Conservation (phyloP, 2,888 invertebrate species). For the Elegia similella region DNA sequence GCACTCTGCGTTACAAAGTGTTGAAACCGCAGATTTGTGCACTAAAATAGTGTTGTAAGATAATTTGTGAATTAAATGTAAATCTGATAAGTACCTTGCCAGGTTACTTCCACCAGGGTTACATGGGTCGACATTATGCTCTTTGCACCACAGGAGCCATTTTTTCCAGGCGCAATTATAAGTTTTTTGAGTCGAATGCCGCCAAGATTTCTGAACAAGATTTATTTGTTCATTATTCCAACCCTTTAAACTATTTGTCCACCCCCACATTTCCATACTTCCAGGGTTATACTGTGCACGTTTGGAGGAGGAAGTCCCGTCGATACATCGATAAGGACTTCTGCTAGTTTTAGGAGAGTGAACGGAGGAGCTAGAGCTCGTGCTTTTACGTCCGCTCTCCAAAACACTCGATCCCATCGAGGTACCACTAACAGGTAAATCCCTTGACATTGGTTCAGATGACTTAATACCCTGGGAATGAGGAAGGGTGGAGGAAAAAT, state of each 20-base stretch:
- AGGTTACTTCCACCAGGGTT: background rate
- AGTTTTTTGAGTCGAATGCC: background rate
- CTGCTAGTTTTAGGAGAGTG: background rate
- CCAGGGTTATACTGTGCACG: background rate
- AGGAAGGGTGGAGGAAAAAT: background rate
- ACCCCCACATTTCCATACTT: background rate
- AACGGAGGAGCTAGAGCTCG: background rate
- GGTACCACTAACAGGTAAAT: background rate
- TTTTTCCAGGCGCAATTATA: background rate
- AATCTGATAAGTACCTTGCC: background rate
- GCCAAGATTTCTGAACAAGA: background rate
- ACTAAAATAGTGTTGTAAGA: background rate
- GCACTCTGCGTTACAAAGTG: background rate
- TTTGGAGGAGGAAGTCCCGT: background rate
- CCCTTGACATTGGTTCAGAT: background rate
- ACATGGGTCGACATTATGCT: background rate
- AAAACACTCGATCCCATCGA: background rate
- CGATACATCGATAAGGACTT: background rate
- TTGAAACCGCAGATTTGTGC: no score
- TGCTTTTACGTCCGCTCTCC: background rate
- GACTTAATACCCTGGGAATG: background rate
- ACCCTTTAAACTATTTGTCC: background rate
- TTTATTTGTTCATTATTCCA: background rate
- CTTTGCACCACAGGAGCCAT: background rate
- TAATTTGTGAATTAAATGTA: background rate